Evolutionary conservation across 2,888 invertebrate genomes (phyloP), one percentile per base, ranked within the genome.

Genomic region (Punctoribates punctum): DNA sequence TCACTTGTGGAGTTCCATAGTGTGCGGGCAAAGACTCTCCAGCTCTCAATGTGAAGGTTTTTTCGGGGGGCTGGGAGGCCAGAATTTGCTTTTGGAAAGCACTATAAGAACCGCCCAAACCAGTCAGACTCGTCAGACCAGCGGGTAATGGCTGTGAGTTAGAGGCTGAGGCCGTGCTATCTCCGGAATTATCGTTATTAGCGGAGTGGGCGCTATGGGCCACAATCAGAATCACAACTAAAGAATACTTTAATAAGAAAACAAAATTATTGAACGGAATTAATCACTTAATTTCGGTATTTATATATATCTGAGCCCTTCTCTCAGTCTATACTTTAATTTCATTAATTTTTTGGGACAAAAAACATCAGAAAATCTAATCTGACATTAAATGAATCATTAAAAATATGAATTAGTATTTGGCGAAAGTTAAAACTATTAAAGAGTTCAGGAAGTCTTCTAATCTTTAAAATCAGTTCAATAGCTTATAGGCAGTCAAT

Each of bases 281-380:
- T n/a, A n/a, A n/a, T n/a, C n/a, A n/a, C n/a, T n/a, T n/a, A n/a
- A n/a, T n/a, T n/a, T n/a, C n/a, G n/a, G n/a, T n/a, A n/a, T n/a
- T n/a, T n/a, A n/a, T n/a, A n/a, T n/a, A n/a, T n/a, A n/a, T n/a
- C n/a, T n/a, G n/a, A n/a, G n/a, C n/a, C n/a, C n/a, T n/a, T n/a
- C n/a, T n/a, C n/a, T n/a, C n/a, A n/a, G n/a, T n/a, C n/a, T n/a
- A n/a, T n/a, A n/a, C n/a, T n/a, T n/a, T n/a, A n/a, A n/a, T n/a
- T n/a, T n/a, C n/a, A n/a, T n/a, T n/a, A n/a, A n/a, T n/a, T n/a
- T 75, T 72, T 17, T 75, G 75, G 54, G 73, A 75, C 20, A 57
- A 57, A 25, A 15, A 57, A 57, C 2, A 2, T 13, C 11, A 27
- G 27, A 60, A 6, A n/a, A 17, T 57, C 27, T 62, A 1, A 27